Evolutionary conservation across 2,797 vertebrate species (phyloP), one percentile per base, ranked within the genome.

Genomic region (Craterocephalus amniculus): DNA sequence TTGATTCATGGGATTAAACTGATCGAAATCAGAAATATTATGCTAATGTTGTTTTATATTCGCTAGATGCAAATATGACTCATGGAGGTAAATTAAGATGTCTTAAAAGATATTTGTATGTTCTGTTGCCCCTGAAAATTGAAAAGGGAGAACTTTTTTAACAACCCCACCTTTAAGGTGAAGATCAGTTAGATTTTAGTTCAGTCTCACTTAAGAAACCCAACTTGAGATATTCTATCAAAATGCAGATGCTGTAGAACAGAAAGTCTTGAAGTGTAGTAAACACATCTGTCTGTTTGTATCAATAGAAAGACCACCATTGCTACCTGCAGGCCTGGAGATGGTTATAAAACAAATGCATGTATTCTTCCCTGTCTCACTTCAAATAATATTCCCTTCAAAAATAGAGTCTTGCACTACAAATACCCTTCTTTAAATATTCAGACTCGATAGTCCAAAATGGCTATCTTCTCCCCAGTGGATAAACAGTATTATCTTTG

Each of bases 401-500:
- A 74, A 63, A 63, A 35, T 29, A 16, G 20, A 58, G 6, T 49
- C 61, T 14, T 14, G 36, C 10, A 64, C n/a, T 36, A 27, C 27
- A 67, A 69, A 58, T n/a, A 64, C 45, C 35, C 12, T 29, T 58
- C 13, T 62, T 70, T 29, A 65, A 38, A n/a, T 67, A 29, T 69
- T 74, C 40, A 36, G 26, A 58, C 64, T 65, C 60, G 38, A 29
- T 51, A 55, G 45, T 79, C 54, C 45, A 78, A 79, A 83, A 82
- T 67, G 65, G 51, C 54, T 49, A 12, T 68, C 1, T 13, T 72
- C 32, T 69, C 49, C 62, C 40, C 56, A 40, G 51, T 70, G 52
- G 70, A 55, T 74, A 83, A 84, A 86, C 54, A 55, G 36, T 24
- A 58, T 83, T 78, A 83, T 77, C 66, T 69, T 40, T 1, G 11